phyloP scores from a whole-genome alignment of 1,140 invertebrate species.

The Ectropis grisescens region DNA sequence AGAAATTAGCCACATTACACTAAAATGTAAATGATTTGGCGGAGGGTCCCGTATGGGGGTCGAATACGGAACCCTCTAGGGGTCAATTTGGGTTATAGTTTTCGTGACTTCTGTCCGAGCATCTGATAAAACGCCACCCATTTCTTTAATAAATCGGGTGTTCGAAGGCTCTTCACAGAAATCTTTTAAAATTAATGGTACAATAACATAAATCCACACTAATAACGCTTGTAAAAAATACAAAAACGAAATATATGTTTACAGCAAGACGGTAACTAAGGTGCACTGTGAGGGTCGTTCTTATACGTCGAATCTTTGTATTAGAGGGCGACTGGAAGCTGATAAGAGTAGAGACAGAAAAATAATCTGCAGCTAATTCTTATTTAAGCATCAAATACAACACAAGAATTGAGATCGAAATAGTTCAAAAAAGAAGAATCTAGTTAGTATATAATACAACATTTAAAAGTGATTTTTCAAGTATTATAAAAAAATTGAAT shows the following conservation, averaged over 20 bases:
- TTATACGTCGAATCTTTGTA: conserved; percentile 45
- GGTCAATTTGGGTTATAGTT: conserved; percentile 25
- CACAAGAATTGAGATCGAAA: too few relatives aligned
- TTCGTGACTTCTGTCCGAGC: conserved; percentile 38
- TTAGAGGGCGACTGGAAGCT: too few relatives aligned
- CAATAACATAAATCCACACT: conserved; percentile 64
- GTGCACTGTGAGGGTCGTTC: conserved; percentile 54
- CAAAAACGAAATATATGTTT: conserved; percentile 54
- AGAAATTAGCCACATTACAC: conserved; percentile 66
- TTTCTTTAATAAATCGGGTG: conserved; percentile 22
- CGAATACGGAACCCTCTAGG: conserved; percentile 48
- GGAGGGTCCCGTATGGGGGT: conserved; percentile 53
- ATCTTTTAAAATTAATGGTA: conserved; percentile 55
- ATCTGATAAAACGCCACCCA: conserved; percentile 26
- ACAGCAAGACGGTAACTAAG: conserved; percentile 67
- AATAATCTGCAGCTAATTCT: too few relatives aligned
- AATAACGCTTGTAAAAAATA: conserved; percentile 62
- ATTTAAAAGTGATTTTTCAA: too few relatives aligned
- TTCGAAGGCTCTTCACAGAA: conserved; percentile 53
- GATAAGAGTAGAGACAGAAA: too few relatives aligned
- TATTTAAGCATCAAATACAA: too few relatives aligned
- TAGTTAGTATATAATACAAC: too few relatives aligned
- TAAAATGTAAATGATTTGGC: conserved; percentile 46
- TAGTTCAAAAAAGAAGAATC: too few relatives aligned
- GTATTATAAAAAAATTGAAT: too few relatives aligned